Conservation (phyloP, 2,797 vertebrate genomes). For the Lutjanus campechanus region DNA sequence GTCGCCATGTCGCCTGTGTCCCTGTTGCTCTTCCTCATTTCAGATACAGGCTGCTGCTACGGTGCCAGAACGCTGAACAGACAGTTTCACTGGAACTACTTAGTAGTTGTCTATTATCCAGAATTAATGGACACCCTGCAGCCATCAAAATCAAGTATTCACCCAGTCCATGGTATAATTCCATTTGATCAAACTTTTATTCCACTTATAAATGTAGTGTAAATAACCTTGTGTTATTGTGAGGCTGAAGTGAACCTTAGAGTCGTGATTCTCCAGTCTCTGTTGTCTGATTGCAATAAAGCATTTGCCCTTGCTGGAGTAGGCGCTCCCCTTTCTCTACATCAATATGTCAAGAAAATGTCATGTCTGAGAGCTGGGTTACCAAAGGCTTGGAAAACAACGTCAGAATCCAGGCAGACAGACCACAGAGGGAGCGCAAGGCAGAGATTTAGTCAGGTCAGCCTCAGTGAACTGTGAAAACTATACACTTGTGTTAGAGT, state of each 20-base stretch:
- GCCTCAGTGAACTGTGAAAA: constrained; percentile 64
- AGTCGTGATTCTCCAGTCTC: constrained; percentile 44
- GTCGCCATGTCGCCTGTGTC: no score
- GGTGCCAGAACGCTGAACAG: no score
- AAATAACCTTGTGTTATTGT: constrained; percentile 12
- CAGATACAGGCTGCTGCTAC: no score
- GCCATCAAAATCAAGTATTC: no score
- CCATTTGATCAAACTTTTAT: constrained; percentile 23
- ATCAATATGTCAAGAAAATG: constrained; percentile 86
- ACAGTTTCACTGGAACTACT: no score
- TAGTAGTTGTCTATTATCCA: no score
- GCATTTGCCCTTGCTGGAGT: constrained; percentile 69
- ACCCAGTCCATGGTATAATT: neutral
- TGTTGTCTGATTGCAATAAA: constrained; percentile 65
- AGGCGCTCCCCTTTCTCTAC: constrained; percentile 63
- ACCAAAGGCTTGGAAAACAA: constrained; percentile 78
- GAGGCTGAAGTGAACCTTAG: constrained; percentile 20
- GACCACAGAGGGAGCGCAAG: constrained; percentile 53
- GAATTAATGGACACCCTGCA: no score
- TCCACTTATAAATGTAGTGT: neutral
- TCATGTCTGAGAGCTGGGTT: constrained; percentile 78
- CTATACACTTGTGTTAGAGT: constrained; percentile 47
- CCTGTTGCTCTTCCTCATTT: no score
- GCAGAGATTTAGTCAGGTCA: constrained; percentile 56
- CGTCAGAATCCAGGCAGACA: constrained; percentile 69